These are phyloP conservation scores for Bathybates hornii DNA, from an alignment of 2,113 vertebrate genomes.

Conservation along the genomic window DNA sequence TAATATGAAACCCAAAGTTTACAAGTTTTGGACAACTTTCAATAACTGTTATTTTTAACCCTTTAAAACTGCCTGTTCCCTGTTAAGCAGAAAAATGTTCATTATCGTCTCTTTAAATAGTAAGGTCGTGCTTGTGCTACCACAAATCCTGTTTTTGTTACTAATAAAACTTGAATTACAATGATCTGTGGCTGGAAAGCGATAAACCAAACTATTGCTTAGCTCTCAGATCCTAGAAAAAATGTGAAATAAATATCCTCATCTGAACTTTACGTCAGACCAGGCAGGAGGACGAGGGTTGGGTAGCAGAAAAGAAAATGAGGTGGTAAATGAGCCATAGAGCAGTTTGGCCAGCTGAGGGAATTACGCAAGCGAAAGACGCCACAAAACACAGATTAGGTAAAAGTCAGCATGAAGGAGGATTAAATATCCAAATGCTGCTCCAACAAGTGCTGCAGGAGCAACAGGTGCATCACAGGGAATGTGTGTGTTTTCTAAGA, in stretches of 20 bases:
- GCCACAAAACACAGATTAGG: not conserved
- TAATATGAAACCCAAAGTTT: not conserved
- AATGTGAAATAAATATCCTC: not conserved
- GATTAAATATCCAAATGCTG: not conserved
- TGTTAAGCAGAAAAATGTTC: not conserved
- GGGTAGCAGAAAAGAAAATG: not conserved
- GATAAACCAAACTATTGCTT: not conserved
- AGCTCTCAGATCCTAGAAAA: not conserved
- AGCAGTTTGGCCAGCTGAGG: not conserved
- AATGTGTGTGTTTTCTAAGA: not conserved
- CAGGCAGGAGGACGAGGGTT: accelerated
- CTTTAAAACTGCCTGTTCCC: not conserved
- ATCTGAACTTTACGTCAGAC: not conserved
- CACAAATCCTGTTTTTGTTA: not conserved
- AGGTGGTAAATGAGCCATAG: not conserved
- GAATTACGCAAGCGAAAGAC: not conserved
- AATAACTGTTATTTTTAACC: not conserved
- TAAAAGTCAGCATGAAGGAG: not conserved
- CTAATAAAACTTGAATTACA: not conserved
- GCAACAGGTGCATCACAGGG: conserved; percentile 30
- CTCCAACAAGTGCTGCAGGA: conserved; percentile 6
- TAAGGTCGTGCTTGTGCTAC: not conserved
- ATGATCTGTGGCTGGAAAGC: not conserved
- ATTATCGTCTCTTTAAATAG: not conserved
- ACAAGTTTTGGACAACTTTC: not conserved